phyloP scores from a whole-genome alignment of 2,888 invertebrate genomes.

The Oscheius sp. region DNA sequence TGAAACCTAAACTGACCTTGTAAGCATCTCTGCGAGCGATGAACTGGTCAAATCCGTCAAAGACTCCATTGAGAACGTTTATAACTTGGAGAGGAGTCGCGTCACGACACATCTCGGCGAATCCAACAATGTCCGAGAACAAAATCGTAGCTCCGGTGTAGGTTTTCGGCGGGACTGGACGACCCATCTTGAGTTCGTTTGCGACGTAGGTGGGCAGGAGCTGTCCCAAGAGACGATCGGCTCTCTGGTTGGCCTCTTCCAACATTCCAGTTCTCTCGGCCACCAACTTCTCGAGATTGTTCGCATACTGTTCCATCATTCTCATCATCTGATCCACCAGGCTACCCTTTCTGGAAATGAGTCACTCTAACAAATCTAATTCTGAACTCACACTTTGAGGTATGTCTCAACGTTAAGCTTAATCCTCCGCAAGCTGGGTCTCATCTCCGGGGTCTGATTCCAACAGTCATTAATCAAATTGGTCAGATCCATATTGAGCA shows the following conservation, averaged over 20 bases:
- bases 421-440: conserved; percentile 64
- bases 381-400: conserved; percentile 54
- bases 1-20: conserved; percentile 41
- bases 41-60: conserved; percentile 70
- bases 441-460: conserved; percentile 63
- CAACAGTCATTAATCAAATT: conserved; percentile 62
- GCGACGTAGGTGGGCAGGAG: conserved; percentile 69
- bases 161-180: conserved; percentile 69
- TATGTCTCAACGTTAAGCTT: conserved; percentile 67
- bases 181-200: conserved; percentile 68
- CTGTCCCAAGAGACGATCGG: conserved; percentile 68
- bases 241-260: conserved; percentile 70
- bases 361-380: not conserved
- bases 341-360: conserved; percentile 65
- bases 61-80: conserved; percentile 67
- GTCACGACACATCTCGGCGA: conserved; percentile 66
- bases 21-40: conserved; percentile 64
- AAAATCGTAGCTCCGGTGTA: conserved; percentile 67
- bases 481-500: conserved; percentile 55
- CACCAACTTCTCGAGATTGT: conserved; percentile 72
- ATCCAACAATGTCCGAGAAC: conserved; percentile 70
- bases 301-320: conserved; percentile 68
- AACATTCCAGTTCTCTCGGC: conserved; percentile 72
- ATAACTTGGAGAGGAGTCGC: conserved; percentile 69
- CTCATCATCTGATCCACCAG: conserved; percentile 73